Base-by-base conservation (phyloP, 2,113 vertebrate genomes). In the Hemiscyllium ocellatum region DNA sequence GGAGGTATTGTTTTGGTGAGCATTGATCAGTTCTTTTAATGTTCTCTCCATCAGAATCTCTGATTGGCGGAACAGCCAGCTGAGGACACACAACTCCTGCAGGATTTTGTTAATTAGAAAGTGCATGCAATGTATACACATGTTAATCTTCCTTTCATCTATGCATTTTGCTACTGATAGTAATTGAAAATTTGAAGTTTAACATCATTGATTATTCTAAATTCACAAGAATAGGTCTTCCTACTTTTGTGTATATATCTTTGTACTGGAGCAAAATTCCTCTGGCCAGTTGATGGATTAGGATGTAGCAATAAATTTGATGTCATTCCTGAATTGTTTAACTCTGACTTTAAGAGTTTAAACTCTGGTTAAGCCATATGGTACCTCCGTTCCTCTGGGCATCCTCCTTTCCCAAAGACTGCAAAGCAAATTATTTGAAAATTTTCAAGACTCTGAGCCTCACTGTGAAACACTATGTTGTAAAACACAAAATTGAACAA, bases 1-100 rank as follows among this genome's bases (percentile, higher is more conserved):
- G 94, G 94, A 52, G 94, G 94, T 52, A 95, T 95, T 52, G 94
- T 72, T 95, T 26, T 95, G 94, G 94, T 95, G 26, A 95, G 94
- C 42, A 68, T 94, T 66, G 33, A 7, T 10, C 68, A 65, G 20
- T 70, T 56, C 52, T 4, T 89, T 83, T 83, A 0, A 83, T 42
- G 6, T 83, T 83, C 80, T 42, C 19, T 19, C 33, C 19, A n/a
- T 80, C n/a, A n/a, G 78, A 13, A 42, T 17, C 76, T 83, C 80
- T 83, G 37, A 15, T 19, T 37, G 37, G 0, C 19, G 17, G 80
- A 83, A 20, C 6, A 17, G 37, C 80, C n/a, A 42, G 42, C 37
- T 83, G n/a, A 20, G 4, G 37, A 76, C 33, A 29, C 37, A 42
- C 37, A 19, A 42, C 37, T 83, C 80, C 80, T 83, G 17, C 17